Evolutionary conservation across 2,888 invertebrate species (phyloP), one percentile per base, ranked within the genome.

Genomic region (Nomada ruficornis): DNA sequence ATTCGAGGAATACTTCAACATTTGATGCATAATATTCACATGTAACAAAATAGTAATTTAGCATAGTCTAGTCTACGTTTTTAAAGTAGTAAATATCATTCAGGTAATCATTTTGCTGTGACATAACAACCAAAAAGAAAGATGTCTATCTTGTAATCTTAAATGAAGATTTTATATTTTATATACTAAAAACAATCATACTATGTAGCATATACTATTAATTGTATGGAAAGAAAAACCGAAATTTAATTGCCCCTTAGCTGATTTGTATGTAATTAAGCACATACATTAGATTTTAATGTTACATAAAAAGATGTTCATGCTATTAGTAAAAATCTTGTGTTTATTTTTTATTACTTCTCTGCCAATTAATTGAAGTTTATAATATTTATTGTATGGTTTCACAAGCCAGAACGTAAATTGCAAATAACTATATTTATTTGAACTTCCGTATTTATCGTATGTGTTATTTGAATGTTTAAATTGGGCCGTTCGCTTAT

Each of bases 51-150:
- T 87, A 88, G 89, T 90, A 86, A 90, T 90, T 91, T 89, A 91
- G 84, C 77, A 87, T 91, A 91, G 88, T 89, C 89, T 90, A 90
- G 90, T 90, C 89, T 88, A 85, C 82, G 84, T 82, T 84, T 80
- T 83, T 82, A 83, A 82, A 65, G 63, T 85, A 88, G 84, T 82
- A 88, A 84, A 82, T 86, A 89, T 83, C 87, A 85, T 83, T 88
- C 71, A 84, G 86, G 80, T 89, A 88, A 86, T 88, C 87, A 86
- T 83, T 84, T 85, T 86, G 87, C 85, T 88, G 86, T 88, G 86
- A 89, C 86, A 79, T 84, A 87, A 88, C 86, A 89, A 89, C 88
- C 86, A 90, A 88, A 89, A 83, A 86, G 71, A 74, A 54, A 18
- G 13, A 23, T 36, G 36, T 62, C 77, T 72, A 36, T 75, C 73